Conservation (phyloP, 1,140 invertebrate species). For the Rhysida immarginata region DNA sequence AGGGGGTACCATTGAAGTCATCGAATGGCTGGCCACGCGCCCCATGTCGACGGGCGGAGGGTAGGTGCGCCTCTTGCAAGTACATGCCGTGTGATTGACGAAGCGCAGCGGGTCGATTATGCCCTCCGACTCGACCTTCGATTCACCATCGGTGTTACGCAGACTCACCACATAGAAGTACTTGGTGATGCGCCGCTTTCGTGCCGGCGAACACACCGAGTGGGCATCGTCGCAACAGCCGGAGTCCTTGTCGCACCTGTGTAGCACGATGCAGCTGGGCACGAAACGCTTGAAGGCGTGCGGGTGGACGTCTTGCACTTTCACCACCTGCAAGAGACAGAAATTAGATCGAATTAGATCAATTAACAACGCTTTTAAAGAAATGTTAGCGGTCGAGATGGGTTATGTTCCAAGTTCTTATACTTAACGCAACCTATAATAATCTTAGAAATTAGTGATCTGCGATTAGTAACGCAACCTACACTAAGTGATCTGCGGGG, state of each 20-base stretch:
- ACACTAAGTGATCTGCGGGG: no score
- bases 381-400: no score
- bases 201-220: not conserved
- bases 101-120: conserved; percentile 1
- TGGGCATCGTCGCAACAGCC: conserved; percentile 6
- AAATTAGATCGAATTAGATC: no score
- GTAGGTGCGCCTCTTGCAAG: no score
- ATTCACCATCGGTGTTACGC: not conserved
- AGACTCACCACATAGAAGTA: conserved; percentile 9
- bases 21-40: no score
- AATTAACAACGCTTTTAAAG: no score
- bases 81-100: conserved; percentile 6
- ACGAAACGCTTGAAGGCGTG: conserved; percentile 9
- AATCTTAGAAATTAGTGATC: no score
- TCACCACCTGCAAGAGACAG: conserved; percentile 4
- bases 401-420: no score
- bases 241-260: conserved; percentile 5
- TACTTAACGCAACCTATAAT: no score
- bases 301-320: conserved; percentile 9
- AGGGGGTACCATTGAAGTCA: no score
- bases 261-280: conserved; percentile 7
- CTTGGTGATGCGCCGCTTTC: not conserved
- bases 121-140: not conserved
- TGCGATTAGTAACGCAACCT: no score
- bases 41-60: no score